phyloP scores from a whole-genome alignment of 1,140 invertebrate genomes.

The Magallana ariakensis region DNA sequence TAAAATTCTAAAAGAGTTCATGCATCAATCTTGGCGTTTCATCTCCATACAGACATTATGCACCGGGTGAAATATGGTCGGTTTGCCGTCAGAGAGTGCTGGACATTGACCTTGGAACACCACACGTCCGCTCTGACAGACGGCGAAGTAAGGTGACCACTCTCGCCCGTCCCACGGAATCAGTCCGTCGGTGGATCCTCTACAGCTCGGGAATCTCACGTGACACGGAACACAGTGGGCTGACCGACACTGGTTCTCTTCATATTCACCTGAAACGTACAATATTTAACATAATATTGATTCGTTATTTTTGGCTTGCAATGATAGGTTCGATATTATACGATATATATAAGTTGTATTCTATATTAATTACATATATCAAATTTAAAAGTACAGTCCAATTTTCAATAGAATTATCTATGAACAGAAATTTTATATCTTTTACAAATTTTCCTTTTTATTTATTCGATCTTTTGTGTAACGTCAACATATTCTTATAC shows the following conservation, averaged over 20 bases:
- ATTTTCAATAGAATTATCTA: too few species aligned
- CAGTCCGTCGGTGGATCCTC: slow-evolving; percentile 53
- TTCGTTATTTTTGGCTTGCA: too few species aligned
- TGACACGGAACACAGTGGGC: slow-evolving; percentile 60
- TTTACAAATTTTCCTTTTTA: too few species aligned
- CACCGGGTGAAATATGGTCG: slow-evolving; percentile 34
- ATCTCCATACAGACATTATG: slow-evolving; percentile 26
- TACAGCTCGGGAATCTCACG: slow-evolving; percentile 57
- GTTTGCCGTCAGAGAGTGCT: not conserved
- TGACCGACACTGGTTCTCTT: slow-evolving; percentile 51
- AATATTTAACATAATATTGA: not conserved
- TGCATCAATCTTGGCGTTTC: not conserved
- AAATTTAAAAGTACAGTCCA: too few species aligned
- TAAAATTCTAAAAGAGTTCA: too few species aligned
- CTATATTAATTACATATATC: too few species aligned
- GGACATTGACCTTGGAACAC: slow-evolving; percentile 52
- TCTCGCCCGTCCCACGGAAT: slow-evolving; percentile 52
- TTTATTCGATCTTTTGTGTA: too few species aligned
- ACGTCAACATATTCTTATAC: too few species aligned
- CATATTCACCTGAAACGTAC: slow-evolving; percentile 58
- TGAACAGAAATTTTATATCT: too few species aligned
- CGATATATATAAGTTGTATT: too few species aligned
- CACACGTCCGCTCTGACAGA: slow-evolving; percentile 55
- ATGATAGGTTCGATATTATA: too few species aligned
- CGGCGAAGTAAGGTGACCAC: slow-evolving; percentile 53